Evolutionary conservation across 2,888 invertebrate genomes (phyloP).

Genomic region (Galeruca laticollis): DNA sequence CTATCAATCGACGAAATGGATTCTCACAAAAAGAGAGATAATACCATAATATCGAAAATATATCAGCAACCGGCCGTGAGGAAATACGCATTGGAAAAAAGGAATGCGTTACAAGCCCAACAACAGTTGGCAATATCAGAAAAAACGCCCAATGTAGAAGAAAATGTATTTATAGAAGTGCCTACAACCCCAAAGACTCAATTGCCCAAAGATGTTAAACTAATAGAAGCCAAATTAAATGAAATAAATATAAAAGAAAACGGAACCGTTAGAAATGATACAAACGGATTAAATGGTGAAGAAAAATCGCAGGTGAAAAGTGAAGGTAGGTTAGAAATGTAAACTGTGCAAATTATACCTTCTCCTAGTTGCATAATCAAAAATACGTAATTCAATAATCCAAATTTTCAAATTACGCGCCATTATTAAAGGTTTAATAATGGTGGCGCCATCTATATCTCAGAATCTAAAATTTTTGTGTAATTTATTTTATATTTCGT

Average conservation of each 20-base stretch:
- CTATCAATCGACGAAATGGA: slow-evolving; percentile 47
- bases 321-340: not conserved
- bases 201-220: not conserved
- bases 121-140: slow-evolving; percentile 7
- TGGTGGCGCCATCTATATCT: too few species aligned
- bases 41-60: slow-evolving; percentile 57
- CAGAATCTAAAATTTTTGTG: not conserved
- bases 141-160: slow-evolving; percentile 28
- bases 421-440: too few species aligned
- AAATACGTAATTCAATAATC: too few species aligned
- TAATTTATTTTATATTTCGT: not conserved
- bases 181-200: not conserved
- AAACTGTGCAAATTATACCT: too few species aligned
- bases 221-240: slow-evolving; percentile 6
- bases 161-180: slow-evolving; percentile 30
- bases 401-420: too few species aligned
- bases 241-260: not conserved
- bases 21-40: slow-evolving; percentile 53
- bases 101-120: slow-evolving; percentile 49
- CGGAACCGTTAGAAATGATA: not conserved
- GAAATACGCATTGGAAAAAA: slow-evolving; percentile 53
- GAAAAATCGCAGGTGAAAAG: not conserved
- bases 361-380: too few species aligned
- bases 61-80: slow-evolving; percentile 55
- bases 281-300: too few species aligned